Base-by-base conservation (phyloP, 2,888 invertebrate species). In the Tetrapedia diversipes region DNA sequence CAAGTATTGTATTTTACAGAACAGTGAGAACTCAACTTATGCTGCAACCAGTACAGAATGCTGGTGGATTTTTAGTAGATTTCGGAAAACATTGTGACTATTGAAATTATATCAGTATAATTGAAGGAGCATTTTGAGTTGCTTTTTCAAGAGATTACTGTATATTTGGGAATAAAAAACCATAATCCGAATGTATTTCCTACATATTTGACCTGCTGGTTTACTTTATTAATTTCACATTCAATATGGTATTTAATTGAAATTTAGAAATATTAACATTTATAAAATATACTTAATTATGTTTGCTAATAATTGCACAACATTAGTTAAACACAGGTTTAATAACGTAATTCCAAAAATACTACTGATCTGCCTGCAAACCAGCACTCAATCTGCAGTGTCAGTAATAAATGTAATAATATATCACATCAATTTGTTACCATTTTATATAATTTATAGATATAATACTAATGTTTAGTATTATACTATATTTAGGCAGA, bases 341-440 rank as follows among this genome's bases (percentile, higher is more conserved):
- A 45, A 29, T 24, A 10, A 43, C 49, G 56, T 47, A 39, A 49
- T 45, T 19, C 43, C 7, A 27, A 45, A 56, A 78, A 59, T 71
- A 54, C 29, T 61, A 80, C 85, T 84, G 85, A 84, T 83, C 79
- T 74, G 85, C 83, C 86, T 73, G 87, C 87, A 86, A 87, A 87
- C 79, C 87, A 87, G 86, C 83, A 64, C 81, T 80, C 80, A 77
- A 67, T 66, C 60, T 81, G 76, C 72, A 80, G 56, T 56, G 54
- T 85, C 72, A 77, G 64, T 81, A 80, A 80, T 66, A 73, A 83
- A 70, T 61, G 22, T 84, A 86, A 85, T n/a, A n/a, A n/a, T 85
- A 85, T 86, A 84, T 87, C 86, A 86, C 79, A 81, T 84, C 63
- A 63, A 63, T 16, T 47, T 79, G 78, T 79, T 63, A 69, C 79